Percentiles rank a stretch among this genome's conserved stretches.
These are phyloP conservation scores for Chloebia gouldiae DNA, from an alignment of 2,113 vertebrate genomes.

Conservation along the genomic window DNA sequence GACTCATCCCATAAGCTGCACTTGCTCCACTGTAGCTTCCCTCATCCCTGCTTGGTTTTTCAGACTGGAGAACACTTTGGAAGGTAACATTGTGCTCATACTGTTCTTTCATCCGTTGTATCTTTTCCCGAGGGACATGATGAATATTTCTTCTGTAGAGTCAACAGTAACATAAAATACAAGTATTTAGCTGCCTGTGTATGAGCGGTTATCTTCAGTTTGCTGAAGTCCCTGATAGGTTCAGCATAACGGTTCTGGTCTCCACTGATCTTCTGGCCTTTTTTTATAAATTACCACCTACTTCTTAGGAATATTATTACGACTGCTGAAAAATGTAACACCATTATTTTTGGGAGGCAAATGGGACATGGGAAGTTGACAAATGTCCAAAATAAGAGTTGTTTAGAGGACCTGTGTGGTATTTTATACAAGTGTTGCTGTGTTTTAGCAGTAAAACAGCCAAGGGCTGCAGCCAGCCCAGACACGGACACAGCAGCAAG, in stretches of 20 bases:
- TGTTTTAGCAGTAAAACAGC: not conserved
- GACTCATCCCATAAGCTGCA: not conserved
- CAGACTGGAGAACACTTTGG: conserved; percentile 72
- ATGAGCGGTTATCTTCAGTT: not conserved
- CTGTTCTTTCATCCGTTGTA: conserved; percentile 77
- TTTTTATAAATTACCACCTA: not conserved
- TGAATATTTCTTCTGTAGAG: conserved; percentile 75
- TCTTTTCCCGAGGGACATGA: conserved; percentile 71
- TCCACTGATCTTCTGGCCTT: not conserved
- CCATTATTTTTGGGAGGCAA: not conserved
- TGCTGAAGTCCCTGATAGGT: not conserved
- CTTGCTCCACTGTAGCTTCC: not conserved
- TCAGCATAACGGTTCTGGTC: not conserved
- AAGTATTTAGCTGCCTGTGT: not conserved
- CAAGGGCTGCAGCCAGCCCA: not conserved
- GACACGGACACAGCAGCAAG: not conserved
- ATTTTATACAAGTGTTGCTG: not conserved
- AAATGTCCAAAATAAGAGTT: not conserved
- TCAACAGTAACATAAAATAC: conserved; percentile 1
- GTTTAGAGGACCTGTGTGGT: not conserved
- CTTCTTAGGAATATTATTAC: not conserved
- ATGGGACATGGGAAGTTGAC: not conserved
- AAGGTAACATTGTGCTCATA: conserved; percentile 78
- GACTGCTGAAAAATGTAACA: not conserved
- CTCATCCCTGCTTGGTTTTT: conserved; percentile 59